Percentiles rank a stretch among this genome's conserved stretches.
These are phyloP conservation scores for Procambarus virginalis DNA, from an alignment of 1,140 invertebrate genomes.

Conservation along the genomic window DNA sequence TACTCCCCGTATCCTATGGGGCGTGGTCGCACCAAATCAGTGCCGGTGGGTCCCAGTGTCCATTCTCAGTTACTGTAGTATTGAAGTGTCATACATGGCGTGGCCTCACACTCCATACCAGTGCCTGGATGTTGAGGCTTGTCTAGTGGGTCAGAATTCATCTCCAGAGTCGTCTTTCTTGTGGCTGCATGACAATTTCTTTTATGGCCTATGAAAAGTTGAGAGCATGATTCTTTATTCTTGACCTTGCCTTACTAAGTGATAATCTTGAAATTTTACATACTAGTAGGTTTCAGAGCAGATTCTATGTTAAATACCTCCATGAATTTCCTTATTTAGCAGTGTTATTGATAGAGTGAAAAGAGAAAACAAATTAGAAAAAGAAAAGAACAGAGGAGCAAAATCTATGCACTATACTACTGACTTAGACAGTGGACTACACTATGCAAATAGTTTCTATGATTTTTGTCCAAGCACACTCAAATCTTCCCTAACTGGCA, in stretches of 20 bases:
- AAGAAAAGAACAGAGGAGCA: not conserved
- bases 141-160: slow-evolving; percentile 6
- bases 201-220: slow-evolving; percentile 29
- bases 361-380: not conserved
- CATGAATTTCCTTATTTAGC: slow-evolving; percentile 24
- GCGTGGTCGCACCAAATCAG: slow-evolving; percentile 71
- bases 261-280: slow-evolving; percentile 11
- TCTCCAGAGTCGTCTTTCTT: not conserved
- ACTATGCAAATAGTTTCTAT: slow-evolving; percentile 44
- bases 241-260: slow-evolving; percentile 32
- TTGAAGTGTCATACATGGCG: slow-evolving; percentile 53
- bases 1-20: slow-evolving; percentile 79
- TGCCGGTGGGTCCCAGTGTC: slow-evolving; percentile 69
- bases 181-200: not conserved
- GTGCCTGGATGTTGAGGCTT: slow-evolving; percentile 32
- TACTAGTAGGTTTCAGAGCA: not conserved
- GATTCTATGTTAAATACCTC: not conserved
- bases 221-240: slow-evolving; percentile 39
- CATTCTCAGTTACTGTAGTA: slow-evolving; percentile 68
- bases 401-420: slow-evolving; percentile 18
- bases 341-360: slow-evolving; percentile 1
- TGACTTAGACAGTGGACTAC: slow-evolving; percentile 17
- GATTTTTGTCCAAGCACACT: slow-evolving; percentile 16
- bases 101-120: slow-evolving; percentile 61
- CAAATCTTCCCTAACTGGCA: slow-evolving; percentile 42